Evolutionary conservation across 2,888 invertebrate genomes (phyloP).

Genomic region (Aleiodes leptofemur): DNA sequence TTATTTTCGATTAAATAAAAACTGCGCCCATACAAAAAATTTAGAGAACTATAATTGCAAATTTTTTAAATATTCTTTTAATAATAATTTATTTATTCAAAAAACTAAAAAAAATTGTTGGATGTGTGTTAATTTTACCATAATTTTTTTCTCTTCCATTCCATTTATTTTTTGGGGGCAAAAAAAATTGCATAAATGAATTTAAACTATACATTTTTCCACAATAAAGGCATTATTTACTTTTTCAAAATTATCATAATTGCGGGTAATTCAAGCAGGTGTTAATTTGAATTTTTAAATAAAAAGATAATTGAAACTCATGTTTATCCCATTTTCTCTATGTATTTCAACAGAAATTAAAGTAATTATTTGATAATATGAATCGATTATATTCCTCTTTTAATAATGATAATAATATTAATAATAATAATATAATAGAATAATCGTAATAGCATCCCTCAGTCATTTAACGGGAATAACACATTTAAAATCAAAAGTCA

Average conservation of each 20-base stretch:
- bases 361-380: constrained; percentile 43
- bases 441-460: constrained; percentile 60
- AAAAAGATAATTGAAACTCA: constrained; percentile 5
- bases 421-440: constrained; percentile 57
- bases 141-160: background rate
- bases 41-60: too few species aligned
- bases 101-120: too few species aligned
- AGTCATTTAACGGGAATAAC: constrained; percentile 61
- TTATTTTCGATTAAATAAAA: too few species aligned
- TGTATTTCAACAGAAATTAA: constrained; percentile 65
- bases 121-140: too few species aligned
- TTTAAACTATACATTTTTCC: background rate
- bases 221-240: too few species aligned
- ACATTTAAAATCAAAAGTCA: constrained; percentile 61
- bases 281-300: constrained; percentile 36
- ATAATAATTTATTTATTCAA: too few species aligned
- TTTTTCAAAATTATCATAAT: constrained; percentile 42
- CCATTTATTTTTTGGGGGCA: constrained; percentile 44
- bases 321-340: constrained; percentile 49
- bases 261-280: constrained; percentile 41
- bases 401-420: constrained; percentile 54
- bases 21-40: too few species aligned
- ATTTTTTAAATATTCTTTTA: too few species aligned
- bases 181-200: constrained; percentile 39
- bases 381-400: constrained; percentile 60